Base-by-base conservation (phyloP, 2,888 invertebrate genomes). In the Alloscopus bannaensis region DNA sequence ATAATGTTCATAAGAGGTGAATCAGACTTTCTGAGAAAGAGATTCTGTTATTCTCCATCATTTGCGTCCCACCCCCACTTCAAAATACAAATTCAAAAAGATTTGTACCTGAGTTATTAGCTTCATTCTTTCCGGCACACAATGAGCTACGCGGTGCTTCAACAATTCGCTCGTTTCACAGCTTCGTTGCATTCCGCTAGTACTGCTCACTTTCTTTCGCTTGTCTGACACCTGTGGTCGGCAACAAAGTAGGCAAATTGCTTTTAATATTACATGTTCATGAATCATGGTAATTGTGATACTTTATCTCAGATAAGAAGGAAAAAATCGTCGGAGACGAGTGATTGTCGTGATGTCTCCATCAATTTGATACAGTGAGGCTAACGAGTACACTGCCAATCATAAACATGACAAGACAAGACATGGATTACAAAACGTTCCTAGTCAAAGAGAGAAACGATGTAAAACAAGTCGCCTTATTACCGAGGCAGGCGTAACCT, bases 401-500 rank as follows among this genome's bases (percentile, higher is more conserved):
- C 20, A 50, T 40, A n/a, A 20, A 4, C n/a, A n/a, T n/a, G n/a
- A n/a, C n/a, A n/a, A n/a, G n/a, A n/a, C n/a, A n/a, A n/a, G n/a
- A n/a, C n/a, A n/a, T n/a, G n/a, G n/a, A n/a, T n/a, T n/a, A n/a
- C n/a, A n/a, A n/a, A n/a, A n/a, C n/a, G n/a, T n/a, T n/a, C n/a
- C n/a, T n/a, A n/a, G n/a, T n/a, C n/a, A n/a, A n/a, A n/a, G n/a
- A n/a, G n/a, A n/a, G n/a, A n/a, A n/a, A n/a, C n/a, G n/a, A n/a
- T n/a, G n/a, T n/a, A n/a, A n/a, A n/a, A n/a, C n/a, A n/a, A n/a
- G n/a, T n/a, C n/a, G 55, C 28, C 6, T 3, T 31, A 75, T 79
- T 87, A 92, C 92, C 91, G 86, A 98, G 89, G 88, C 97, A 97
- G 1, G 99, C 98, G 88, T 97, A 99, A 2, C 99, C 99, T 47